phyloP scores from a whole-genome alignment of 2,797 vertebrate genomes.

The Urophycis tenuis region DNA sequence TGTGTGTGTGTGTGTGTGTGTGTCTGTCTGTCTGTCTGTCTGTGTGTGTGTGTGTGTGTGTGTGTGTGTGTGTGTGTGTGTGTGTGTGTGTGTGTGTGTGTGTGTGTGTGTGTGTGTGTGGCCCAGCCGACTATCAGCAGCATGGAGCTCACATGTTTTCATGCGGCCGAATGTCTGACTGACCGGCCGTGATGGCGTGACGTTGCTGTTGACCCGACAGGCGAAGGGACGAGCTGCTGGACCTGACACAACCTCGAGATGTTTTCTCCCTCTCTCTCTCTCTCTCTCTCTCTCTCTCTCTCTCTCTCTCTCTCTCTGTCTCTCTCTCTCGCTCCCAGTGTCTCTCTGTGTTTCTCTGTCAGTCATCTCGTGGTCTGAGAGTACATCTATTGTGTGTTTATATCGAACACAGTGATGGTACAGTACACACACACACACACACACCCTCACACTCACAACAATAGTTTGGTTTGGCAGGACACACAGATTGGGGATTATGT shows the following conservation, averaged over 20 bases:
- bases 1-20: not conserved
- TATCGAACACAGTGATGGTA: not conserved
- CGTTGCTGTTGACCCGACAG: constrained; percentile 5
- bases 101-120: constrained; percentile 5
- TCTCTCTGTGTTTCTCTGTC: not conserved
- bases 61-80: constrained; percentile 6
- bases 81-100: too few relatives aligned
- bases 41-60: not conserved
- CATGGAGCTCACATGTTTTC: constrained; percentile 11
- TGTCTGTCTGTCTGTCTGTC: not conserved
- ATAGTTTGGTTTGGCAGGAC: constrained; percentile 60
- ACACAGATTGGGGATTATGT: constrained; percentile 58
- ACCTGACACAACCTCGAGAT: not conserved
- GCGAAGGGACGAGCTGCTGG: not conserved
- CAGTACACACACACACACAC: not conserved
- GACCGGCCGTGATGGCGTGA: not conserved
- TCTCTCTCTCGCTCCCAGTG: not conserved
- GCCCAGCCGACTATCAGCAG: constrained; percentile 1
- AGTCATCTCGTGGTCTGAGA: not conserved
- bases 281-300: not conserved
- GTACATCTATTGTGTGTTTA: not conserved
- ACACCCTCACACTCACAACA: constrained; percentile 19
- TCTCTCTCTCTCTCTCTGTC: not conserved
- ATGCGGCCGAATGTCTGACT: constrained; percentile 8
- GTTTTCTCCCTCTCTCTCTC: not conserved